Evolutionary conservation across 2,113 vertebrate genomes (phyloP), one percentile per base, ranked within the genome.

Genomic region (Urocynchramus pylzowi): DNA sequence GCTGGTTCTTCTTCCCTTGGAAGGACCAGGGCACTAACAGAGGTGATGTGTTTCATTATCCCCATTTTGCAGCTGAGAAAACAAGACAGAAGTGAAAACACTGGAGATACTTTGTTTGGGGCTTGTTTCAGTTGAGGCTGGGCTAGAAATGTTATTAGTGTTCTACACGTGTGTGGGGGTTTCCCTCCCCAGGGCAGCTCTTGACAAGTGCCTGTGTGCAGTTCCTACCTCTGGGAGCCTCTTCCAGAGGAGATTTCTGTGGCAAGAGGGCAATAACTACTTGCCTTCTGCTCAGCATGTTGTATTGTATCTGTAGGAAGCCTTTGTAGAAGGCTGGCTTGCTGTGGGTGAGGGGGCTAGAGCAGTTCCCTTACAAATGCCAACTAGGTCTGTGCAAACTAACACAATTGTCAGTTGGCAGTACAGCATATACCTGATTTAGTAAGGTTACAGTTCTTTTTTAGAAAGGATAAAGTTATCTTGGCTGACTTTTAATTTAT

Each of bases 61-160:
- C 53, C n/a, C 13, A 15, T 90, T 93, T 83, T 63, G 81, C 71
- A 90, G 70, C 90, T 83, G 83, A 91, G 90, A 45, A 95, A 92
- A 92, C 90, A 83, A 77, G 67, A 30, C 44, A 7, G 61, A 76
- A 31, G 23, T 57, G 37, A 79, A 87, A 87, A 54, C 79, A 85
- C 50, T 88, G 88, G 78, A 53, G 41, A 57, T 76, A 21, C 26
- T 90, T 86, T n/a, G 50, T 75, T 73, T 80, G 41, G 64, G 87
- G n/a, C 42, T 91, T 74, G 37, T 15, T 70, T 63, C n/a, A 26
- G 28, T n/a, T 74, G 61, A 82, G 61, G 61, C 77, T 56, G 57
- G 14, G 15, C 44, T 84, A 37, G 44, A 73, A 84, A 16, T 61
- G 59, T 17, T 65, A 0, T 16, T 88, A 61, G 82, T 42, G 68